Conservation (phyloP, 2,113 vertebrate genomes). For the Podarcis muralis region DNA sequence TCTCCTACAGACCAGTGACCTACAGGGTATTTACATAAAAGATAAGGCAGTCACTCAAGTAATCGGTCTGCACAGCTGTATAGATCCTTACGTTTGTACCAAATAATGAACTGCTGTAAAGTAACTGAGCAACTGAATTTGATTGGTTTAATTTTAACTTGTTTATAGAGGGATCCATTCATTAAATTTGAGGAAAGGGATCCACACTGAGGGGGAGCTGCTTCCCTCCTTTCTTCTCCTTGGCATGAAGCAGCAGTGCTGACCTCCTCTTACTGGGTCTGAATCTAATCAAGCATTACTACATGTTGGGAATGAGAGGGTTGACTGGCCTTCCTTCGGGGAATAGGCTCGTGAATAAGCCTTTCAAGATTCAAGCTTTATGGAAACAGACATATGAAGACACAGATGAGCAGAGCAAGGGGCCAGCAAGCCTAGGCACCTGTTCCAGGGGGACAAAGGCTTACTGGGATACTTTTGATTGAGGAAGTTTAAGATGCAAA, state of each 20-base stretch:
- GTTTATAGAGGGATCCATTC: background rate
- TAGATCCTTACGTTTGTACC: background rate
- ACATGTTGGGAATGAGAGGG: background rate
- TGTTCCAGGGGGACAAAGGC: background rate
- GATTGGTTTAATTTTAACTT: background rate
- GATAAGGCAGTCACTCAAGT: no score
- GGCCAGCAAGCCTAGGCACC: background rate
- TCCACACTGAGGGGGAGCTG: background rate
- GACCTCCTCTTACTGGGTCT: background rate
- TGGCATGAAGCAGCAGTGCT: background rate
- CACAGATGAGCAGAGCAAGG: background rate
- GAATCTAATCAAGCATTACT: background rate
- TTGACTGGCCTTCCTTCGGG: background rate
- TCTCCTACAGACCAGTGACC: no score
- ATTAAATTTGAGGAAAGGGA: background rate
- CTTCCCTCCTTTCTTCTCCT: background rate
- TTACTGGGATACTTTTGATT: background rate
- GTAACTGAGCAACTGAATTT: background rate
- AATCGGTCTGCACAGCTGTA: background rate
- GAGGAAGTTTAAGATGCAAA: background rate
- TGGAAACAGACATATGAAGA: background rate
- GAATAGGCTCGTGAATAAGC: background rate
- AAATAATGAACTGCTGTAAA: background rate
- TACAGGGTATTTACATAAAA: no score
- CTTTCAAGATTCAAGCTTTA: background rate